These are phyloP conservation scores for Regulus satrapa DNA, from an alignment of 2,113 vertebrate species.

Conservation along the genomic window DNA sequence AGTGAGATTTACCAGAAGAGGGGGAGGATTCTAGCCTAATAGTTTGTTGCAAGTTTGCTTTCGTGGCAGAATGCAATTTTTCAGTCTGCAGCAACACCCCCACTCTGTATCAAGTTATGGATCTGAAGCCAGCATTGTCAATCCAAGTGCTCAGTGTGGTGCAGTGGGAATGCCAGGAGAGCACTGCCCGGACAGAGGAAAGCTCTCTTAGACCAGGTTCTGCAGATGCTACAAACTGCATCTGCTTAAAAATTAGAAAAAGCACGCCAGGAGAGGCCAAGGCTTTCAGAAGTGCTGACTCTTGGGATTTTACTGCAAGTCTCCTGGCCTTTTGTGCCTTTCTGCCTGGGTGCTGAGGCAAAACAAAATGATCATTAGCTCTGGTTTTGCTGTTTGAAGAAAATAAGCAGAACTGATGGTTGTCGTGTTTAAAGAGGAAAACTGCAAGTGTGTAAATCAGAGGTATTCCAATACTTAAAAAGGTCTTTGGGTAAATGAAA, in stretches of 20 bases:
- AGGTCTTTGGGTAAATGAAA: not conserved
- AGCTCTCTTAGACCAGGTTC: not conserved
- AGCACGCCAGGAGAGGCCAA: not conserved
- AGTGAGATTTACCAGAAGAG: not conserved
- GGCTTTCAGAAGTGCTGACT: not conserved
- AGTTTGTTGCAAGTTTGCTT: not conserved
- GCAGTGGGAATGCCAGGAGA: not conserved
- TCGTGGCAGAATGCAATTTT: not conserved
- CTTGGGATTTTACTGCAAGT: not conserved
- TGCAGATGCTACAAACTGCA: not conserved
- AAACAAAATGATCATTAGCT: not conserved
- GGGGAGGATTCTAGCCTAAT: not conserved
- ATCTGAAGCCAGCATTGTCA: not conserved
- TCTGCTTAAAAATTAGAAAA: not conserved
- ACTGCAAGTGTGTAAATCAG: not conserved
- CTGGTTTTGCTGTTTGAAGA: not conserved
- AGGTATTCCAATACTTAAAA: not conserved
- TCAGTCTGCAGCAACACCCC: not conserved
- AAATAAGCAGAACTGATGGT: not conserved
- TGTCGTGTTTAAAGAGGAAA: not conserved
- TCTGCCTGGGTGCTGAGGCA: not conserved
- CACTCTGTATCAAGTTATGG: not conserved
- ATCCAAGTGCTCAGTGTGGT: not conserved
- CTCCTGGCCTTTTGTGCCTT: not conserved
- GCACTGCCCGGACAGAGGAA: accelerated